Base-by-base conservation (phyloP, 2,797 vertebrate species). In the Melanotaenia trifasciata region DNA sequence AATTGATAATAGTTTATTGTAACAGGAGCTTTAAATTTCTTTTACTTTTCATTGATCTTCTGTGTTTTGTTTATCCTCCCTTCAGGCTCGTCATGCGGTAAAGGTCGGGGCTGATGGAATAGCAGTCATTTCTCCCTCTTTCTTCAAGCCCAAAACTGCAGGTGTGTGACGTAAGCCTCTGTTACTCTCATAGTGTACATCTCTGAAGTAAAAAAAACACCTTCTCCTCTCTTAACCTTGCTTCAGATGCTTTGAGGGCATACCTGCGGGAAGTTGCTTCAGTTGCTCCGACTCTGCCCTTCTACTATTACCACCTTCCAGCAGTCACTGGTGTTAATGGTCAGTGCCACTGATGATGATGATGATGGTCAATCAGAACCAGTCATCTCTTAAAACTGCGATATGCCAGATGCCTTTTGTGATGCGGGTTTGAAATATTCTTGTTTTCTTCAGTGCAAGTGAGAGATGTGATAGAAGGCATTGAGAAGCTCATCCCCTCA, bases 291-390 rank as follows among this genome's bases (percentile, higher is more conserved):
- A 26, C 22, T 0, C 30, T 97, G 72, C 97, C 98, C 0, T 96
- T 99, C 89, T 99, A 97, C 84, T 99, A 99, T 80, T 99, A 99
- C 60, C 97, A 99, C 65, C 84, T 98, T 72, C 98, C 98, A 50
- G 50, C 80, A 45, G 2, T 98, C 53, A 99, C 98, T 0, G 96
- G 96, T 14, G 89, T 98, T 35, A 94, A 94, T 10, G 85, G 98
- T 99, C 80, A 94, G 96, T 95, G 77, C 24, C 28, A 5, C 0
- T 58, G 9, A 30, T 30, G 30, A 30, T 30, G 30, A 30, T 32
- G 35, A 5, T 22, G 4, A 24, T 30, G 3, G 14, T 58, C 26
- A 6, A 22, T 51, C 24, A 36, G 28, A 16, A 35, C 13, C 7
- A 61, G 45, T 32, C 2, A 47, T 38, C 13, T 47, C 12, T 36